phyloP scores from a whole-genome alignment of 2,888 invertebrate genomes.

The Chelonus formosanus region DNA sequence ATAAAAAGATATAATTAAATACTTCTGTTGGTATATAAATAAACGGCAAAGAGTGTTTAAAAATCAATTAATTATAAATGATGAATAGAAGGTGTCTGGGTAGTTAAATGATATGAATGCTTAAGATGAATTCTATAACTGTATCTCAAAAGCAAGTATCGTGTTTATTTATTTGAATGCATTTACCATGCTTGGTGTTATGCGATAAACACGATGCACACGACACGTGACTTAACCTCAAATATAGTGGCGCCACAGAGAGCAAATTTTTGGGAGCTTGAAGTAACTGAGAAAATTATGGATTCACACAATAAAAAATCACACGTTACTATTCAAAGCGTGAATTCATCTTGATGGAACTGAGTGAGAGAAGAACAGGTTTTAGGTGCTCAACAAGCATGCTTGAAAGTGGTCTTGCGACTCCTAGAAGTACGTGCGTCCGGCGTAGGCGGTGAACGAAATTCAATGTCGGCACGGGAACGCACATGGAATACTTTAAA shows the following conservation, averaged over 20 bases:
- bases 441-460: constrained; percentile 40
- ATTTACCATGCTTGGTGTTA: too few species aligned
- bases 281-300: constrained; percentile 1
- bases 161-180: too few species aligned
- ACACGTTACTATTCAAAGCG: constrained; percentile 20
- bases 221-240: too few species aligned
- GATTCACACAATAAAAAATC: neutral
- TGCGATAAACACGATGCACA: too few species aligned
- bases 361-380: constrained; percentile 13
- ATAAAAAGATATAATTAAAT: too few species aligned
- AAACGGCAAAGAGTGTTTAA: too few species aligned
- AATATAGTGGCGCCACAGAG: constrained; percentile 3
- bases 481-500: constrained; percentile 40
- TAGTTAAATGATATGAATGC: too few species aligned
- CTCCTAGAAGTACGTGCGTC: constrained; percentile 37
- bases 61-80: too few species aligned
- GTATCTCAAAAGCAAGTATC: too few species aligned
- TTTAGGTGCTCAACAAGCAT: constrained; percentile 16
- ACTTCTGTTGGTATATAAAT: too few species aligned
- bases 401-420: constrained; percentile 23
- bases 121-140: too few species aligned
- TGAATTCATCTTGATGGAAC: constrained; percentile 6
- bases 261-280: neutral
- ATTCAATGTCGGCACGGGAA: constrained; percentile 41
- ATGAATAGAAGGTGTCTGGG: too few species aligned